Percentiles rank a stretch among this genome's conserved stretches.
Evolutionary conservation across 1,140 invertebrate genomes (phyloP).

Genomic region (Dryas iulia): DNA sequence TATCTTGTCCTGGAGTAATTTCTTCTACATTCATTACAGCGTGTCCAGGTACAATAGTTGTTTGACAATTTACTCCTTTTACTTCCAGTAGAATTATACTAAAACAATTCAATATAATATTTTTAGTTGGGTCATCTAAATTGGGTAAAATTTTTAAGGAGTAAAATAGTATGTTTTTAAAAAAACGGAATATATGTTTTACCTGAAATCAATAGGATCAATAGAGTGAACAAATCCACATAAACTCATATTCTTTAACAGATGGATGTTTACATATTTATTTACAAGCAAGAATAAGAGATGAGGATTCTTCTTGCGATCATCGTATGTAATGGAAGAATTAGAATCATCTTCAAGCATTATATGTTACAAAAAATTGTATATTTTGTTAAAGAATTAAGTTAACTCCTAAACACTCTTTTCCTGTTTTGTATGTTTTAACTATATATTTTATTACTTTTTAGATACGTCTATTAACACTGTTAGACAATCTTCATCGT

Average conservation of each 20-base stretch:
- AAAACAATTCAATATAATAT: too few species aligned
- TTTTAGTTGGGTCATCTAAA: too few species aligned
- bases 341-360: constrained; percentile 3
- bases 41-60: constrained; percentile 60
- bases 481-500: not conserved
- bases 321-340: constrained; percentile 12
- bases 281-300: constrained; percentile 39
- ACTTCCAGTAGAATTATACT: constrained; percentile 54
- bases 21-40: constrained; percentile 50
- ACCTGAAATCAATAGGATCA: constrained; percentile 61
- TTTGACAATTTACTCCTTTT: constrained; percentile 41
- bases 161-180: not conserved
- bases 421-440: too few species aligned
- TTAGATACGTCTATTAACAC: too few species aligned
- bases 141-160: too few species aligned
- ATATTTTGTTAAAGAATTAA: not conserved
- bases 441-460: too few species aligned
- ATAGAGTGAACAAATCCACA: constrained; percentile 57
- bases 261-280: constrained; percentile 55
- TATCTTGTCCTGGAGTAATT: constrained; percentile 21
- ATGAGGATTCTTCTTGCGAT: constrained; percentile 41
- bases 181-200: not conserved
- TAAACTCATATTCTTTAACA: constrained; percentile 49
- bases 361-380: not conserved
- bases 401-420: not conserved